phyloP scores from a whole-genome alignment of 2,113 vertebrate genomes.

The Ictalurus furcatus region DNA sequence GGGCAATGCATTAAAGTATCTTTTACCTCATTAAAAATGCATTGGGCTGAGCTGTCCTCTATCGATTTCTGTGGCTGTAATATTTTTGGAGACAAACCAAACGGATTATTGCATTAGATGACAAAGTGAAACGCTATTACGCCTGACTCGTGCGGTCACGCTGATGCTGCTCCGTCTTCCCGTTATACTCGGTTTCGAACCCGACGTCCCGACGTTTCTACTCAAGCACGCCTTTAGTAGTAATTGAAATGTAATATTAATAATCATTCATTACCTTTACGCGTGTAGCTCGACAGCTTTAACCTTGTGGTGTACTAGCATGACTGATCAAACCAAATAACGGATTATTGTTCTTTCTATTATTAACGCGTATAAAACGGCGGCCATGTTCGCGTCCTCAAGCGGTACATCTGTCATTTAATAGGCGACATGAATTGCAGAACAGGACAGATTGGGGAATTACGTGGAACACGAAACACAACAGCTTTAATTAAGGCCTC shows the following conservation, averaged over 20 bases:
- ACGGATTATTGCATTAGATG: conserved; percentile 46
- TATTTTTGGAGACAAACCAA: conserved; percentile 49
- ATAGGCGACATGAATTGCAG: conserved; percentile 46
- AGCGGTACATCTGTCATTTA: conserved; percentile 47
- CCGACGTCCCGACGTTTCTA: not conserved
- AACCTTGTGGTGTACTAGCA: not conserved
- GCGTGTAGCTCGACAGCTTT: not conserved
- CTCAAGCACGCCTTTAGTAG: not conserved
- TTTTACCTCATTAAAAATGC: conserved; percentile 40
- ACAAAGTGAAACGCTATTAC: conserved; percentile 26
- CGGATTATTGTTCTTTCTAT: not conserved
- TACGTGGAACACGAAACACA: conserved; percentile 47
- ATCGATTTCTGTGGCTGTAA: conserved; percentile 47
- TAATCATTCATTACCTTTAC: not conserved
- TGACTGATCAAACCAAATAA: not conserved
- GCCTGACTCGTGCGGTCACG: conserved; percentile 15
- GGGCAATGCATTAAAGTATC: conserved; percentile 27
- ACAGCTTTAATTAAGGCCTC: conserved; percentile 32
- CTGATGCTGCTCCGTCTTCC: conserved; percentile 14
- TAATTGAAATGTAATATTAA: not conserved
- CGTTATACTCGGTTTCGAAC: conserved; percentile 12
- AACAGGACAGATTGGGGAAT: conserved; percentile 43
- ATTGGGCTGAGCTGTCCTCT: conserved; percentile 34
- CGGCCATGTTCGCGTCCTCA: conserved; percentile 32
- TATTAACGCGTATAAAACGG: conserved; percentile 1